phyloP scores from a whole-genome alignment of 2,113 vertebrate genomes.

The Meleagris gallopavo region DNA sequence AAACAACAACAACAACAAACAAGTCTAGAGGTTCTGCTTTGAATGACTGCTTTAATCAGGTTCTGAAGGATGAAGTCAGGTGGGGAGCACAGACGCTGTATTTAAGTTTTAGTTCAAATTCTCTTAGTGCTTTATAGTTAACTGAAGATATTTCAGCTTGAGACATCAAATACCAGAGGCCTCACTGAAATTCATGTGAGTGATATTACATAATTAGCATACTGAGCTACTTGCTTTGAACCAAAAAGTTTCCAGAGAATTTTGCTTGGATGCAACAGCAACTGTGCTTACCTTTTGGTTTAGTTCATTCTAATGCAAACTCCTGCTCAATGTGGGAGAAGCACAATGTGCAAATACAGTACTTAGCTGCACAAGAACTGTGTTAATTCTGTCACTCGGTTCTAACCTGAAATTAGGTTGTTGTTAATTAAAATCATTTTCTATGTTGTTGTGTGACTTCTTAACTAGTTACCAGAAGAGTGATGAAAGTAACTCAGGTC shows the following conservation, averaged over 20 bases:
- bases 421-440: neutral
- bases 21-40: neutral
- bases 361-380: neutral
- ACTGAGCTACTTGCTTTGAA: conserved; percentile 1
- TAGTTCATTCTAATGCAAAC: neutral
- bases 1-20: neutral
- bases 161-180: conserved; percentile 18
- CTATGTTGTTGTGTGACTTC: neutral
- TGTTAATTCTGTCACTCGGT: neutral
- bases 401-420: neutral
- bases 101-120: conserved; percentile 11
- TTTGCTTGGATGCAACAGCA: neutral
- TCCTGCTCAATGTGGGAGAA: neutral
- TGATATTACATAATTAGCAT: neutral
- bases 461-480: neutral
- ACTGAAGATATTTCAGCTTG: conserved; percentile 4
- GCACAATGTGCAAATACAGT: neutral
- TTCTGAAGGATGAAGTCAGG: neutral
- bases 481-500: neutral
- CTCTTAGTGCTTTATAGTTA: neutral
- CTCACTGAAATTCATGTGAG: neutral
- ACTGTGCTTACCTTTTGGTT: neutral
- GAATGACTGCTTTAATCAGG: conserved; percentile 27
- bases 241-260: neutral
- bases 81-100: neutral